A percentile compares a stretch with the other conserved stretches of the same genome.
phyloP scores from a whole-genome alignment of 2,797 vertebrate species.

The Lates japonicus region DNA sequence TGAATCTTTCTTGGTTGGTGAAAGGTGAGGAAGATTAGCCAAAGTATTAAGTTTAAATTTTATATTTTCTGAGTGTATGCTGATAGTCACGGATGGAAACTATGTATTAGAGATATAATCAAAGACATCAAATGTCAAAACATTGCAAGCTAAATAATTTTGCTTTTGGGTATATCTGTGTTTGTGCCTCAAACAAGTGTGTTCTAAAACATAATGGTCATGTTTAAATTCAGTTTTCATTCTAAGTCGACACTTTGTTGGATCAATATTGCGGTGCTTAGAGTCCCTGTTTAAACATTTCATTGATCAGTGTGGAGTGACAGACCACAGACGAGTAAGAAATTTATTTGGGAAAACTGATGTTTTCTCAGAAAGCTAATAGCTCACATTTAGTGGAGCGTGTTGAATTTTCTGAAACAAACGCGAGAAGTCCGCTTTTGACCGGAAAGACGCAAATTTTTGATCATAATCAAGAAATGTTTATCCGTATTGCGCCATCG shows the following conservation, averaged over 20 bases:
- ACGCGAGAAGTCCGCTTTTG: constrained; percentile 1
- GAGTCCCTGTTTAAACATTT: constrained; percentile 49
- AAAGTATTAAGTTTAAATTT: constrained; percentile 73
- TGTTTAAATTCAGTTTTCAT: constrained; percentile 51
- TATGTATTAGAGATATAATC: constrained; percentile 66
- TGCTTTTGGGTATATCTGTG: constrained; percentile 50
- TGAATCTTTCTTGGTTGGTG: constrained; percentile 58
- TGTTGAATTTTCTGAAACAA: constrained; percentile 6
- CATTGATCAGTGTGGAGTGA: constrained; percentile 40
- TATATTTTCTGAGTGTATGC: constrained; percentile 65
- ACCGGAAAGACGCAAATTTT: background rate
- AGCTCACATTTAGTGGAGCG: background rate
- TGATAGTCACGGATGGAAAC: constrained; percentile 44
- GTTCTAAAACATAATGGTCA: constrained; percentile 77
- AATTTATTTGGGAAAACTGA: background rate
- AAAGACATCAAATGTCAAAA: constrained; percentile 73
- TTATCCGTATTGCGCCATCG: constrained; percentile 51
- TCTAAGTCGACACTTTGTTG: constrained; percentile 75
- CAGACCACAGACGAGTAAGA: constrained; percentile 13
- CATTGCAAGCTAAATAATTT: constrained; percentile 54
- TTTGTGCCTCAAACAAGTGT: constrained; percentile 64
- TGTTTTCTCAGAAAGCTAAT: constrained; percentile 13
- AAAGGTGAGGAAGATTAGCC: constrained; percentile 73
- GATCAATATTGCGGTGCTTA: constrained; percentile 64
- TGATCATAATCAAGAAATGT: constrained; percentile 19